Evolutionary conservation across 2,888 invertebrate species (phyloP), one percentile per base, ranked within the genome.

Genomic region (Pharmacophagus antenor): DNA sequence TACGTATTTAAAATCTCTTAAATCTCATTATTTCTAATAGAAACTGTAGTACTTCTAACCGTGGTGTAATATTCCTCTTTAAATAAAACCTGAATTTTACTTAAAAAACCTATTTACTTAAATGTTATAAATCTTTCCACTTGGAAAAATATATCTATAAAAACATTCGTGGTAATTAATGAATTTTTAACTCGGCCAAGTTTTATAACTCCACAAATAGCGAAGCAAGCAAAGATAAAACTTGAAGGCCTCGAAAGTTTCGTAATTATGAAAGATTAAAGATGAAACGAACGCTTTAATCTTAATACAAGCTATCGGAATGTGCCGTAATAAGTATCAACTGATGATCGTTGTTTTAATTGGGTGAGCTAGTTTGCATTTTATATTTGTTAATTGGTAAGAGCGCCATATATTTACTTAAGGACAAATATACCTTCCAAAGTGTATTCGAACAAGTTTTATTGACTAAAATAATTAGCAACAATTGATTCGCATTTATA

Each of bases 251-350:
- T 52, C 56, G 47, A 56, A 61, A 61, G 56, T 61, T 61, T 56
- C 23, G 51, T 61, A 61, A 61, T 61, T 61, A 61, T 61, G 61
- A 56, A 61, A 61, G 61, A 61, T 60, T 60, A 60, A 60, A 61
- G 61, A 61, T 61, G 61, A 56, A 61, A 61, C 51, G 51, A 46
- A 41, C 41, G 47, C 22, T 61, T 56, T 46, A 25, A 15, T 51
- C 42, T 42, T 22, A 56, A 47, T 51, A 22, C 42, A 51, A 51
- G 37, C 46, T 37, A 50, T 46, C 22, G 41, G 49, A 44, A 55
- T 55, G 23, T 23, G 27, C 31, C 27, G 55, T 55, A 42, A 42
- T 42, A 10, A 42, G 42, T 17, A 42, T 42, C 42, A 42, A 42
- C 17, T 42, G 42, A 15, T 42, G 42, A 42, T 17, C 42, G 42